A percentile compares a stretch with the other conserved stretches of the same genome.
Evolutionary conservation across 2,888 invertebrate genomes (phyloP).

Genomic region (Agonopterix heracliana): DNA sequence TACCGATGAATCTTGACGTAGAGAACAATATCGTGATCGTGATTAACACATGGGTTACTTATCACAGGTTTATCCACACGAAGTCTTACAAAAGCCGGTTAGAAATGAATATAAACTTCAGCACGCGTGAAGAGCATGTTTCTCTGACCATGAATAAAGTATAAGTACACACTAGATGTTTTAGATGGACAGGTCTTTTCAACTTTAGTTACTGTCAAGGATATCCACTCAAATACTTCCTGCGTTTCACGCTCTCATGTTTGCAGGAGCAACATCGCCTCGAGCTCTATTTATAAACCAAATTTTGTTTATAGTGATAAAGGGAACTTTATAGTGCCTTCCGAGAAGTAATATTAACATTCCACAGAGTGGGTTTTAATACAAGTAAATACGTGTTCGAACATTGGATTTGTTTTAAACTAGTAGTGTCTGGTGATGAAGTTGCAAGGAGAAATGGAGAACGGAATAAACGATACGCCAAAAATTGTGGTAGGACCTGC

Average conservation of each 20-base stretch:
- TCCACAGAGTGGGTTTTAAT: too few relatives aligned
- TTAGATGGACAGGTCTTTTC: background rate
- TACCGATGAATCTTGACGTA: too few relatives aligned
- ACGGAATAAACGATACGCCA: conserved; percentile 29
- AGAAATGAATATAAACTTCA: too few relatives aligned
- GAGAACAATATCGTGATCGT: too few relatives aligned
- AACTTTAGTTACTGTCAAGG: conserved; percentile 66
- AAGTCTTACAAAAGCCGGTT: too few relatives aligned
- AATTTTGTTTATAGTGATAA: conserved; percentile 16
- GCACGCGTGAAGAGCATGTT: too few relatives aligned
- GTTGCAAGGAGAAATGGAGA: conserved; percentile 41
- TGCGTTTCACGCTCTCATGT: conserved; percentile 28
- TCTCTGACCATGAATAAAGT: too few relatives aligned
- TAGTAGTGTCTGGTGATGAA: conserved; percentile 33
- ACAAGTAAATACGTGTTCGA: background rate
- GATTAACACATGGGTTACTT: too few relatives aligned
- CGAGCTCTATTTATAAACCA: conserved; percentile 12
- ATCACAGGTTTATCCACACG: too few relatives aligned
- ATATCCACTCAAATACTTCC: conserved; percentile 53
- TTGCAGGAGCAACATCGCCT: background rate
- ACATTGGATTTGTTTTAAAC: background rate
- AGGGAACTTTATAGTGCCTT: background rate
- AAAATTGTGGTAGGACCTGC: conserved; percentile 24
- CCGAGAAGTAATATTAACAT: background rate
- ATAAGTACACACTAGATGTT: conserved; percentile 20